These are phyloP conservation scores for Sylvicapra grimmia DNA, from an alignment of 2,113 vertebrate species.

Conservation along the genomic window DNA sequence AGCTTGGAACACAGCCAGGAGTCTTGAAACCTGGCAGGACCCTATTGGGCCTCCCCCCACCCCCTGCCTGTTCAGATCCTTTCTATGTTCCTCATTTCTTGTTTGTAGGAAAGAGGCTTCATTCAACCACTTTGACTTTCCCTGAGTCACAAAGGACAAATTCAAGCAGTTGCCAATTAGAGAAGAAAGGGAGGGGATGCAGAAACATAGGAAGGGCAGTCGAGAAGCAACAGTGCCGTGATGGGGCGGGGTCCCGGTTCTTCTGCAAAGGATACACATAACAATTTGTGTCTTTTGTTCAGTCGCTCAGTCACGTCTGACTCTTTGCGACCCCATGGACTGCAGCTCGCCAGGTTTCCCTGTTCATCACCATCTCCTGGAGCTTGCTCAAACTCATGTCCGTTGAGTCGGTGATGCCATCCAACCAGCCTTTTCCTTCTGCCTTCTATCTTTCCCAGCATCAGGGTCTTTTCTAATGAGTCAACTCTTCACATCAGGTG, in stretches of 20 bases:
- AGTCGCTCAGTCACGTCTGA: background rate
- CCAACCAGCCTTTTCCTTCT: background rate
- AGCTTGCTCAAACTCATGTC: background rate
- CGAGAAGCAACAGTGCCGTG: background rate
- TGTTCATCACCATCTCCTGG: background rate
- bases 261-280: background rate
- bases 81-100: background rate
- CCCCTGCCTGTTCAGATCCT: background rate
- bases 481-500: background rate
- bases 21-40: background rate
- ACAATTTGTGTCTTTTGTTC: background rate
- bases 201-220: background rate
- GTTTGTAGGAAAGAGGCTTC: background rate
- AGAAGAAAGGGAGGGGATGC: background rate
- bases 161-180: background rate
- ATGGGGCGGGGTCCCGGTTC: background rate
- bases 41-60: background rate
- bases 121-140: background rate
- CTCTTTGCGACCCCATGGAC: background rate
- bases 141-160: background rate
- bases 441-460: background rate
- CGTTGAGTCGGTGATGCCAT: background rate
- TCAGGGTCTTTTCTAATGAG: background rate
- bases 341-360: background rate
- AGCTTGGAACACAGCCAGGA: background rate